A percentile compares a stretch with the other conserved stretches of the same genome.
Evolutionary conservation across 2,888 invertebrate species (phyloP).

Genomic region (Pardosa pseudoannulata): DNA sequence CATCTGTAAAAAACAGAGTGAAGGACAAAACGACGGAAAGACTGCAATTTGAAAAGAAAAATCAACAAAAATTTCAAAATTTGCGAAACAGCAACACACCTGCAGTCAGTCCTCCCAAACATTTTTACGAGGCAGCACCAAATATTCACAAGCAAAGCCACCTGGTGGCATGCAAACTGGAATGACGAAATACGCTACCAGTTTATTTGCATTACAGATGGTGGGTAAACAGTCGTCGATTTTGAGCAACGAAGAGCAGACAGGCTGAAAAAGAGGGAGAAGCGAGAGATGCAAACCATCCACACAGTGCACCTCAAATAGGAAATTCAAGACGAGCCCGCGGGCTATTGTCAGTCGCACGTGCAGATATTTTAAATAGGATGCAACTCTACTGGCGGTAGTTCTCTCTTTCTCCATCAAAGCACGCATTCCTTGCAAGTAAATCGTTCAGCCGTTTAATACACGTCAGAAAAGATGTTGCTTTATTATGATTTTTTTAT

Average conservation of each 20-base stretch:
- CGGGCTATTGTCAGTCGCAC: constrained; percentile 12
- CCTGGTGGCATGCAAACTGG: constrained; percentile 24
- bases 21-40: no score
- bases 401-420: neutral
- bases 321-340: neutral
- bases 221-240: constrained; percentile 30
- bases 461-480: neutral
- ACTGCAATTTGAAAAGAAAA: no score
- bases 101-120: no score
- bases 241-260: neutral
- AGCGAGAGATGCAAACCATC: neutral
- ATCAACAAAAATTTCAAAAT: no score
- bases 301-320: neutral
- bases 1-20: no score
- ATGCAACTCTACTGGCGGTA: neutral
- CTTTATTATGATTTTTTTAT: no score
- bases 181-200: constrained; percentile 1
- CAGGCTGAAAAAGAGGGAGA: neutral
- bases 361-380: constrained; percentile 34
- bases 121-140: no score
- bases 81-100: no score
- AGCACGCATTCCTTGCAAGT: neutral
- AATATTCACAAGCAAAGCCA: neutral
- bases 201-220: constrained; percentile 39
- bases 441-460: constrained; percentile 14